Conservation (phyloP, 2,113 vertebrate species). For the Syngnathus typhle region DNA sequence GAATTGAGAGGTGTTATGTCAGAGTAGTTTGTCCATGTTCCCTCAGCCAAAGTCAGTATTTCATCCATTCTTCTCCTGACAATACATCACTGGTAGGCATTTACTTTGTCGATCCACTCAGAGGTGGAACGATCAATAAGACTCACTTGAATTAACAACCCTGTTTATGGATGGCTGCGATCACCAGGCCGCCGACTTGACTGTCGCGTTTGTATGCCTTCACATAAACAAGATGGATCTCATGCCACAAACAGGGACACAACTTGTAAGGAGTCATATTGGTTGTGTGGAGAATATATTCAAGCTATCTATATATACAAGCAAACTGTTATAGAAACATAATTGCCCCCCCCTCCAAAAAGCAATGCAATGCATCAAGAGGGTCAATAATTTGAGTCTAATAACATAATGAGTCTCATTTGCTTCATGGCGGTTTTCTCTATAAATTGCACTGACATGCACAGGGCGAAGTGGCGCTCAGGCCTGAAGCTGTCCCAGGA, state of each 20-base stretch:
- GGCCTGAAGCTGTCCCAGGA: background rate
- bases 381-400: background rate
- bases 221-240: background rate
- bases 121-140: conserved; percentile 5
- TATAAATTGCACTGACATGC: background rate
- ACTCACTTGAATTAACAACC: background rate
- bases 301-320: background rate
- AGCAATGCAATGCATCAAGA: background rate
- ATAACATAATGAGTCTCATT: background rate
- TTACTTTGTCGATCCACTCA: background rate
- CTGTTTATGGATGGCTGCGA: conserved; percentile 2
- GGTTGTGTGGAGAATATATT: background rate
- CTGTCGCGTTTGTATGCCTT: no score
- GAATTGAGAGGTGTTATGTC: background rate
- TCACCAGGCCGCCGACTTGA: background rate
- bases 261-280: background rate
- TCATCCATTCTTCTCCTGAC: background rate
- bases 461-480: background rate
- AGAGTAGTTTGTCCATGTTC: conserved; percentile 1
- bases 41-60: background rate
- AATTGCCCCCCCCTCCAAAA: background rate
- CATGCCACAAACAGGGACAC: background rate
- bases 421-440: background rate
- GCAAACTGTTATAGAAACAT: background rate
- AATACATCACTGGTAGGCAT: background rate